A percentile compares a stretch with the other conserved stretches of the same genome.
Conservation (phyloP, 2,113 vertebrate species). For the Epinephelus fuscoguttatus region DNA sequence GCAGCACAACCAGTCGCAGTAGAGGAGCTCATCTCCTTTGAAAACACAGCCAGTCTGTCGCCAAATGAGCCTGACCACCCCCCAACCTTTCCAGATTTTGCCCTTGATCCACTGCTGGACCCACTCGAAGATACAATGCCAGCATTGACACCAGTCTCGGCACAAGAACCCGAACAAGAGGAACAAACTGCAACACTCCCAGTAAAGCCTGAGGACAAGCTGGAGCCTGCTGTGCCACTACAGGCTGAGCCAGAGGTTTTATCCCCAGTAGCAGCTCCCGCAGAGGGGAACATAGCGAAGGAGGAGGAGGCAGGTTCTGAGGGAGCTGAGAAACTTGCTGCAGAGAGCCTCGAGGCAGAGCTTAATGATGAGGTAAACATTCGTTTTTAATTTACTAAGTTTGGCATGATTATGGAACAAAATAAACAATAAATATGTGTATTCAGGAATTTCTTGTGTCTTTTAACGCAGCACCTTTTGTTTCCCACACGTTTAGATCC, state of each 20-base stretch:
- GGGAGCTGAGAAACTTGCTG: conserved; percentile 7
- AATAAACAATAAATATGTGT: not conserved
- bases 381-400: not conserved
- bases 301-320: conserved; percentile 8
- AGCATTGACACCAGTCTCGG: conserved; percentile 1
- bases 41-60: conserved; percentile 12
- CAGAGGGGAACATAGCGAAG: not conserved
- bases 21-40: conserved; percentile 61
- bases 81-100: not conserved
- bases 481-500: conserved; percentile 75
- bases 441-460: not conserved
- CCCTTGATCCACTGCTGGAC: conserved; percentile 18
- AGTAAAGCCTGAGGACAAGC: conserved; percentile 1
- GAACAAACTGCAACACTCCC: conserved; percentile 6
- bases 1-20: not conserved
- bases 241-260: conserved; percentile 26
- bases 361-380: conserved; percentile 50
- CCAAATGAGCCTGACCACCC: not conserved
- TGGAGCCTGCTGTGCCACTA: not conserved
- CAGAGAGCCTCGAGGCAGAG: conserved; percentile 40
- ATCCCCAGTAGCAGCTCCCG: not conserved
- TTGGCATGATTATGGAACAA: not conserved
- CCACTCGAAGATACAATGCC: not conserved
- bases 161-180: conserved; percentile 14
- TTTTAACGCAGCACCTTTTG: not conserved